A percentile compares a stretch with the other conserved stretches of the same genome.
Evolutionary conservation across 2,797 vertebrate species (phyloP).

Genomic region (Rhyacichthys aspro): DNA sequence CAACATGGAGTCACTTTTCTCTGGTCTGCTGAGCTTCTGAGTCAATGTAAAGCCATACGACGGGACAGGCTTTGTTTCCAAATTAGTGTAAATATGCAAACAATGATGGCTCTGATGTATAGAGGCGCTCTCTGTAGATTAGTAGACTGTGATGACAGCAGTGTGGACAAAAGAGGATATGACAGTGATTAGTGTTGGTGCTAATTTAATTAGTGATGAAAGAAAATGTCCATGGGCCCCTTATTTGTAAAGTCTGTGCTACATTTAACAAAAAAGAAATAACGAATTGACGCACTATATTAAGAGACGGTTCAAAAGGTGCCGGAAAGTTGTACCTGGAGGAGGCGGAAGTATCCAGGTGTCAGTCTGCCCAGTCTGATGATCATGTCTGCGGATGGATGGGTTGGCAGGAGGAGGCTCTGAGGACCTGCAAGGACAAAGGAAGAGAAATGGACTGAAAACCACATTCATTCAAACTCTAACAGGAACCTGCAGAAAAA

Average conservation of each 20-base stretch:
- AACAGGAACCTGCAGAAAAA: not conserved
- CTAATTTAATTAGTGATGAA: constrained; percentile 42
- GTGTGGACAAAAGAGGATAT: constrained; percentile 31
- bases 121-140: not conserved
- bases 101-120: constrained; percentile 33
- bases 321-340: constrained; percentile 82
- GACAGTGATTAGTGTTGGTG: constrained; percentile 44
- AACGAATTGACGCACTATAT: not conserved
- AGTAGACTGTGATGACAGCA: constrained; percentile 29
- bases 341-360: constrained; percentile 92
- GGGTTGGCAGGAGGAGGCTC: constrained; percentile 10
- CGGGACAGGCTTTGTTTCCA: constrained; percentile 36
- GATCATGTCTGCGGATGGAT: constrained; percentile 75
- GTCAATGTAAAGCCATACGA: not conserved
- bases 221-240: constrained; percentile 18
- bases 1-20: constrained; percentile 23
- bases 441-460: not conserved
- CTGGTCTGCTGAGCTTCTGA: constrained; percentile 30
- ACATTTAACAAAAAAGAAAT: no score
- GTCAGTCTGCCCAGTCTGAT: constrained; percentile 90
- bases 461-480: not conserved
- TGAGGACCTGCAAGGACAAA: constrained; percentile 45
- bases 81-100: constrained; percentile 38
- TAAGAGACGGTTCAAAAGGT: not conserved
- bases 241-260: not conserved